Percentiles rank a stretch among this genome's conserved stretches.
Conservation (phyloP, 2,113 vertebrate genomes). For the Eonycteris spelaea region DNA sequence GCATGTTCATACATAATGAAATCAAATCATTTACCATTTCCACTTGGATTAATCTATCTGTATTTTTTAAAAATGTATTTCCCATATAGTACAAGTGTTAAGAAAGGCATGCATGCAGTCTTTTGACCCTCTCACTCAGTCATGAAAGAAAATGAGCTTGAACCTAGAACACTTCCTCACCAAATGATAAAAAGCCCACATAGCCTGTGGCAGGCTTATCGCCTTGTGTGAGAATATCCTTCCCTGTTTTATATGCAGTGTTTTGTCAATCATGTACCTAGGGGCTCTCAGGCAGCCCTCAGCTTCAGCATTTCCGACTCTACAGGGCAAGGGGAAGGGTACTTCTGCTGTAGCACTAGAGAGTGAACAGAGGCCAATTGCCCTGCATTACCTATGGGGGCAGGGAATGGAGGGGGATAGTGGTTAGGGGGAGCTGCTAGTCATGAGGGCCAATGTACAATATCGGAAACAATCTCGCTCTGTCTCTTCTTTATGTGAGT, state of each 20-base stretch:
- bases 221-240: background rate
- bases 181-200: background rate
- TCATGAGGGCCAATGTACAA: background rate
- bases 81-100: background rate
- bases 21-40: background rate
- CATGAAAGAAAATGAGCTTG: background rate
- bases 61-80: background rate
- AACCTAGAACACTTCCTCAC: background rate
- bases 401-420: too few species aligned
- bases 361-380: background rate
- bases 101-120: background rate
- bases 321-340: fast-evolving
- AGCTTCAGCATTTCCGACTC: background rate
- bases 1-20: background rate
- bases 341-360: background rate
- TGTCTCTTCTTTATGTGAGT: background rate
- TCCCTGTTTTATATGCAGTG: background rate
- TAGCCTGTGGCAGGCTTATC: background rate
- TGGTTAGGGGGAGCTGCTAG: too few species aligned
- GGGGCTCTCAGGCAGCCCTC: background rate
- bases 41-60: background rate
- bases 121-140: background rate
- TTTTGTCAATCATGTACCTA: background rate
- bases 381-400: background rate
- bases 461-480: background rate